Conservation (phyloP, 2,888 invertebrate species). For the Athripsodes cinereus region DNA sequence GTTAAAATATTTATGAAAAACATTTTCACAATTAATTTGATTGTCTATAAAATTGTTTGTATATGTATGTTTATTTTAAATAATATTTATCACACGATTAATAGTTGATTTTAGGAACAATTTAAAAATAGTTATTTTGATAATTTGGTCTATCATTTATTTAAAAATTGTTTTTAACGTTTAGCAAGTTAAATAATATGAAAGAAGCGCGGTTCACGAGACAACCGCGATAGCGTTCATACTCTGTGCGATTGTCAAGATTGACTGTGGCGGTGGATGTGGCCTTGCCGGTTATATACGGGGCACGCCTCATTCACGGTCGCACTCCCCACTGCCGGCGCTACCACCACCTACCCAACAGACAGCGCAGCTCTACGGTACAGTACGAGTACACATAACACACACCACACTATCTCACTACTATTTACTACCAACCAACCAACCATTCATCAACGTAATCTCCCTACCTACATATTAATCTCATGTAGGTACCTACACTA, state of each 20-base stretch:
- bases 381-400: too few species aligned
- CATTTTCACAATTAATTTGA: conserved; percentile 33
- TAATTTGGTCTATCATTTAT: not conserved
- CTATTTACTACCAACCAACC: too few species aligned
- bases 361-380: too few species aligned
- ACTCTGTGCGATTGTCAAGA: conserved; percentile 33
- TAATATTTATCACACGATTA: not conserved
- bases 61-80: not conserved
- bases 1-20: conserved; percentile 46
- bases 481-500: too few species aligned
- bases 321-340: conserved; percentile 17
- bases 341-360: conserved; percentile 7
- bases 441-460: too few species aligned
- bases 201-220: conserved; percentile 14
- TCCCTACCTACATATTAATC: too few species aligned
- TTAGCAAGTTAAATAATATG: not conserved
- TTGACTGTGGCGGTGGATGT: conserved; percentile 44
- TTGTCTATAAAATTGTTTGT: not conserved
- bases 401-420: too few species aligned
- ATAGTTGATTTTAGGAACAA: not conserved
- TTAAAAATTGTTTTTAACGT: not conserved
- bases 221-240: conserved; percentile 33
- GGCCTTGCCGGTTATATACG: conserved; percentile 49
- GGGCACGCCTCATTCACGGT: conserved; percentile 16
- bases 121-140: not conserved